Evolutionary conservation across 1,140 invertebrate genomes (phyloP), one percentile per base, ranked within the genome.

Genomic region (Drosophila pectinifera): DNA sequence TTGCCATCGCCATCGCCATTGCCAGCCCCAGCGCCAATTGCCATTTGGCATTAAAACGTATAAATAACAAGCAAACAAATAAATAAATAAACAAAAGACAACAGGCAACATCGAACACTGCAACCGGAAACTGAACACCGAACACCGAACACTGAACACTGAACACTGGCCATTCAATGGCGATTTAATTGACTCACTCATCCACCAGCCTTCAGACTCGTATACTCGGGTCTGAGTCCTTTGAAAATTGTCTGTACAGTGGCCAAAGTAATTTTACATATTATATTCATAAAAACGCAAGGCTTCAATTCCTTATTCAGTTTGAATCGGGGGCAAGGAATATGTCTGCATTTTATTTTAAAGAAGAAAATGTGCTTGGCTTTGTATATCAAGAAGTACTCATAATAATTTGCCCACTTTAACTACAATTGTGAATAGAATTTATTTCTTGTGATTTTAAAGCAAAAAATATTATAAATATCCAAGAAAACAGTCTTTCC

Each of bases 21-120:
- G 41, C 73, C 53, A 54, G 41, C 69, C 57, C 43, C 51, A 54
- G 41, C 69, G 62, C 43, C 51, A 68, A 76, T 80, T 88, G 83
- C 62, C 36, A 49, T 69, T 77, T 78, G 82, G 68, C 78, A 86
- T 81, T 86, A 74, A 81, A 69, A 80, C 62, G 69, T 82, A 78
- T 86, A 82, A 88, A 86, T 82, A 88, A 63, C 79, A 88, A 49
- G 61, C 48, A 77, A 77, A 77, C 51, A 77, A 75, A 67, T 54
- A 73, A 74, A 73, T 65, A 51, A 65, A 75, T 46, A 73, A 78
- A 64, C 53, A 56, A 80, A 80, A 61, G 69, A 83, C 76, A 82
- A 80, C 77, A 59, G 39, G 10, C 43, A 36, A 59, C 46, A 58
- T 65, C 49, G 55, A 41, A 46, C 62, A 55, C 24, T 48, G 26